Evolutionary conservation across 2,797 vertebrate species (phyloP).

Genomic region (Squalus acanthias): DNA sequence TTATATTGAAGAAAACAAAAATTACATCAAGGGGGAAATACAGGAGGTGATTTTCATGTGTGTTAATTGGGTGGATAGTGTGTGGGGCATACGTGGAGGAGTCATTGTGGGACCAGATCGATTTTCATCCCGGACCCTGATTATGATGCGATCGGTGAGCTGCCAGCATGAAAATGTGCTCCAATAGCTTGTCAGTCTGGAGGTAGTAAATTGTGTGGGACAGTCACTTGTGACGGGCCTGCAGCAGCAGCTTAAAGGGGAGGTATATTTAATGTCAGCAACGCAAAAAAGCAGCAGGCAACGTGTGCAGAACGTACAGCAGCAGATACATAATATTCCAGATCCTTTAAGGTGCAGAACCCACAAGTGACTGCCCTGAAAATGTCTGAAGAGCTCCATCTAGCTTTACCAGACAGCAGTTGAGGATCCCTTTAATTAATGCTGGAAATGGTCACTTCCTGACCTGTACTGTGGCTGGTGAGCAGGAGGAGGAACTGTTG

Average conservation of each 20-base stretch:
- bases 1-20: neutral
- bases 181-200: neutral
- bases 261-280: neutral
- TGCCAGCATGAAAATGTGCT: neutral
- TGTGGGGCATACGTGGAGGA: neutral
- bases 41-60: neutral
- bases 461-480: neutral
- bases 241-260: neutral
- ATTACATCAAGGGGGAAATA: neutral
- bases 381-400: neutral
- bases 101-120: neutral
- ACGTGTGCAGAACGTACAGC: neutral
- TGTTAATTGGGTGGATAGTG: neutral
- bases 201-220: neutral
- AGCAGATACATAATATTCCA: neutral
- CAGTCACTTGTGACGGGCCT: neutral
- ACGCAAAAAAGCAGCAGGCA: neutral
- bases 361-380: neutral
- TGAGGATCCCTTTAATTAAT: neutral
- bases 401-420: neutral
- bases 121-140: neutral
- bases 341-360: neutral
- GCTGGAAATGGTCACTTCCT: neutral
- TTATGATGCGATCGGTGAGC: neutral
- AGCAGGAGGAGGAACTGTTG: neutral